Evolutionary conservation across 2,888 invertebrate genomes (phyloP).

Genomic region (Andrena bucephala): DNA sequence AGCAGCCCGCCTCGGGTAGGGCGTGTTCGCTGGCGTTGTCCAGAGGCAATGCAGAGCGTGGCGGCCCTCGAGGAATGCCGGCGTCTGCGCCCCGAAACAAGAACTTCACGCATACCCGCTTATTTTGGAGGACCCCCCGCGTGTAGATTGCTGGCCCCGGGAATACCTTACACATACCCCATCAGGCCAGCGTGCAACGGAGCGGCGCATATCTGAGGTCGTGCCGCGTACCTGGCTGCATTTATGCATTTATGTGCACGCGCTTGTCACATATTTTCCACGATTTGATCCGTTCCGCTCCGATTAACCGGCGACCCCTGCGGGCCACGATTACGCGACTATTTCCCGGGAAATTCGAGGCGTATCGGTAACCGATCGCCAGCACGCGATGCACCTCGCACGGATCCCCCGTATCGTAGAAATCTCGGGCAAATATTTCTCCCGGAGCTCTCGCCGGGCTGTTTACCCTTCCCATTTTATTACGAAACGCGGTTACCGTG

Average conservation of each 20-base stretch:
- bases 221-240: constrained; percentile 56
- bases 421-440: constrained; percentile 29
- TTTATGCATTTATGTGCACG: constrained; percentile 50
- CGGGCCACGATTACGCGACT: constrained; percentile 31
- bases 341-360: constrained; percentile 33
- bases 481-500: background rate
- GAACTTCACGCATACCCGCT: constrained; percentile 74
- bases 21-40: constrained; percentile 64
- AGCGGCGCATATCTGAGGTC: constrained; percentile 66
- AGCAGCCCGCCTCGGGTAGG: constrained; percentile 32
- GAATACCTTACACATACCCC: constrained; percentile 73
- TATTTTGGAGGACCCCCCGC: constrained; percentile 69
- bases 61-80: constrained; percentile 66
- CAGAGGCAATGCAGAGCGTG: constrained; percentile 67
- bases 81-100: constrained; percentile 69
- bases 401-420: background rate
- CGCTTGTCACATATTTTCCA: constrained; percentile 64
- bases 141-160: constrained; percentile 56
- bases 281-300: constrained; percentile 37
- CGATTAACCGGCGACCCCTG: constrained; percentile 33
- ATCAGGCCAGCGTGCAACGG: constrained; percentile 49
- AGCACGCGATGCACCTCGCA: background rate
- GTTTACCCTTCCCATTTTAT: constrained; percentile 5
- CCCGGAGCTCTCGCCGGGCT: background rate
- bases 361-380: constrained; percentile 43